A percentile compares a stretch with the other conserved stretches of the same genome.
Evolutionary conservation across 2,113 vertebrate species (phyloP).

Genomic region (Poecilia latipinna): DNA sequence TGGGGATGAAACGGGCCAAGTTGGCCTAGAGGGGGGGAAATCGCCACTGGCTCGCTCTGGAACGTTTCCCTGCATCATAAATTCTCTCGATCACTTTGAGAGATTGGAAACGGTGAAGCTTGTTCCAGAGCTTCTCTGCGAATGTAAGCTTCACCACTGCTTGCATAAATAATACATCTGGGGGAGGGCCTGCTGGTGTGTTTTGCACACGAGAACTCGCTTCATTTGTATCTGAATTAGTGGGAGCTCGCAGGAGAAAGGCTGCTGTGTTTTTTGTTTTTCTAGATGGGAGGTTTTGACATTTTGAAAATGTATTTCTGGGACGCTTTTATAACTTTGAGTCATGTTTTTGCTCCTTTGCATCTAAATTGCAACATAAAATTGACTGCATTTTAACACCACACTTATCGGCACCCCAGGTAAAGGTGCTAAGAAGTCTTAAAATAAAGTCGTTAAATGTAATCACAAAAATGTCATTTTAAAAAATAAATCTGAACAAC

Average conservation of each 20-base stretch:
- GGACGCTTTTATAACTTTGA: not conserved
- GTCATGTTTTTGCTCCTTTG: constrained; percentile 15
- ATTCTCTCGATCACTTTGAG: constrained; percentile 32
- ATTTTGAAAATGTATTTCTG: not conserved
- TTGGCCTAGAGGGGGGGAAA: constrained; percentile 75
- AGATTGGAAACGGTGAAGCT: constrained; percentile 14
- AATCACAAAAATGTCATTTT: no score
- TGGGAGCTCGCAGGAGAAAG: not conserved
- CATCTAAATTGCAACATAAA: not conserved
- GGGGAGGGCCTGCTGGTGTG: constrained; percentile 1
- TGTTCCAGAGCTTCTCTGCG: constrained; percentile 32
- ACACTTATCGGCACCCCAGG: not conserved
- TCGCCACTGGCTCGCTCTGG: constrained; percentile 63
- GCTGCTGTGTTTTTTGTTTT: constrained; percentile 11
- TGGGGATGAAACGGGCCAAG: constrained; percentile 42
- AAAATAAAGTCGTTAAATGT: no score
- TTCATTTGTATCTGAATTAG: not conserved
- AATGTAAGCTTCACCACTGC: not conserved
- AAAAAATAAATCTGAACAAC: no score
- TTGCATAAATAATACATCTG: constrained; percentile 7
- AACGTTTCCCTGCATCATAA: constrained; percentile 72
- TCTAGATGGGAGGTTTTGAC: not conserved
- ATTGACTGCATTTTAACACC: not conserved
- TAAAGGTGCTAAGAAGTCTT: not conserved
- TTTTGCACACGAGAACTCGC: not conserved